Base-by-base conservation (phyloP, 2,797 vertebrate genomes). In the Darevskia mixta region DNA sequence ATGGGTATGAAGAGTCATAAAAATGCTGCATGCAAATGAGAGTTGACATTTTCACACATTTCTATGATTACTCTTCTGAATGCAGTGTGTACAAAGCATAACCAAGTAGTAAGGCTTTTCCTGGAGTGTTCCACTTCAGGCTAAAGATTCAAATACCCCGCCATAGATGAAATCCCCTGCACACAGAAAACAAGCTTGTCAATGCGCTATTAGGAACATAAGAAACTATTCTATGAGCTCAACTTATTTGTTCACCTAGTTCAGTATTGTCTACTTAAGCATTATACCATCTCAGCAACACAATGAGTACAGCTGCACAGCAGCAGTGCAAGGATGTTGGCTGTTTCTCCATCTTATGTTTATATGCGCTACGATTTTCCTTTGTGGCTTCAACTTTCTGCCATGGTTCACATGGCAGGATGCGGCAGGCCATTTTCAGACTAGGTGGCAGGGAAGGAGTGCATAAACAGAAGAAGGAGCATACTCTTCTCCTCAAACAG, bases 21-120 rank as follows among this genome's bases (percentile, higher is more conserved):
- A 67, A 78, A 20, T 27, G 73, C 32, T 83, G 41, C 66, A 83
- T 55, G 61, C 25, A 29, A 78, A 83, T 18, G 35, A 67, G 29
- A 32, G 75, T 49, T 86, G 58, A 43, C 73, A 85, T 79, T 79
- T 85, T 79, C 38, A 66, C 58, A 67, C 25, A 43, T 84, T 45
- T 38, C 38, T 61, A 75, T 38, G 72, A 85, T 61, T 61, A 85
- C 58, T 76, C 38, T 76, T 35, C 49, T 61, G 8, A 61, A 45
- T 84, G 25, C 35, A 85, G 73, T 66, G 27, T 43, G 66, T 64
- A 77, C 25, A 45, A 64, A 66, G 64, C 17, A 13, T 41, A 45
- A n/a, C 29, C 45, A 58, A 61, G 10, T 25, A 9, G 43, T 72
- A 38, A 73, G 27, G 43, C 18, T 35, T 71, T 43, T 71, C 20